A percentile compares a stretch with the other conserved stretches of the same genome.
phyloP scores from a whole-genome alignment of 2,797 vertebrate genomes.

The Peromyscus nudipes region DNA sequence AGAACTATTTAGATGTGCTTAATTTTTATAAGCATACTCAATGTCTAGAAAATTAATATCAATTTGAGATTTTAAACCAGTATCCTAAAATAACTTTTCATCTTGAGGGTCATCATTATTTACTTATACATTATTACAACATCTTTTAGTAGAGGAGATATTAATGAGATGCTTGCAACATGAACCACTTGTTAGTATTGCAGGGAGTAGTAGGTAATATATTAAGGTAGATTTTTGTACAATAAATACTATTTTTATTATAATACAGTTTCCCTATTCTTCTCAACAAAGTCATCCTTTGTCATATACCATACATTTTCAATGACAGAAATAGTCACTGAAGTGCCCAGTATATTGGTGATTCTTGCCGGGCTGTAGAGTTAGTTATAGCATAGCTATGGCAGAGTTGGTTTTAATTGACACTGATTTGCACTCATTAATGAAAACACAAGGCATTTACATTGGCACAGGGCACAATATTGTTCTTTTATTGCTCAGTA shows the following conservation, averaged over 20 bases:
- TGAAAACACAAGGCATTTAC: background rate
- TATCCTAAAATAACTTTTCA: conserved; percentile 46
- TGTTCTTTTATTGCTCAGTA: background rate
- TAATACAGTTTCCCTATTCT: conserved; percentile 17
- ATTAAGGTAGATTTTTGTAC: conserved; percentile 6
- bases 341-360: background rate
- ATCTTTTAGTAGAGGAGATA: conserved; percentile 31
- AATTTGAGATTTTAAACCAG: background rate
- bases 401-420: conserved; percentile 45
- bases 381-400: background rate
- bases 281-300: conserved; percentile 55
- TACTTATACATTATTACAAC: background rate
- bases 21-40: background rate
- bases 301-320: background rate
- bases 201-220: background rate
- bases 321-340: background rate
- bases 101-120: background rate
- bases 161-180: conserved; percentile 8
- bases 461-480: background rate
- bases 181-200: conserved; percentile 46
- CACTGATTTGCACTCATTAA: background rate
- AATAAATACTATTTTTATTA: conserved; percentile 56
- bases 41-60: background rate
- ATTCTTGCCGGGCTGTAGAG: background rate
- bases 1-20: conserved; percentile 33